A percentile compares a stretch with the other conserved stretches of the same genome.
Evolutionary conservation across 2,113 vertebrate genomes (phyloP).

Genomic region (Sinocyclocheilus anshuiensis): DNA sequence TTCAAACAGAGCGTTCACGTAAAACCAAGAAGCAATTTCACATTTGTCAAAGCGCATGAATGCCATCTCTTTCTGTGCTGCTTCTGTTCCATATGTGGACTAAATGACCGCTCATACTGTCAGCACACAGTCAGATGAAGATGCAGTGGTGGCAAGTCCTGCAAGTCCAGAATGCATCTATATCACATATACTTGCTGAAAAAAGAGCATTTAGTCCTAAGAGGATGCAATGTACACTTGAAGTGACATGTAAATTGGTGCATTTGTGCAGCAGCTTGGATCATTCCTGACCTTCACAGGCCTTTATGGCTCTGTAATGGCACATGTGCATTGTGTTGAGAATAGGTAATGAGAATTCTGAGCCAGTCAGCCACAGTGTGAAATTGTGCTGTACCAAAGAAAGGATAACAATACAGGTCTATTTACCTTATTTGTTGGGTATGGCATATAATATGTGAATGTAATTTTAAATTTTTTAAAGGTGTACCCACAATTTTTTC

Average conservation of each 20-base stretch:
- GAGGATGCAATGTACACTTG: constrained; percentile 43
- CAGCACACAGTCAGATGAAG: constrained; percentile 60
- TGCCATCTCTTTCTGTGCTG: constrained; percentile 40
- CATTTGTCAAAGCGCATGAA: constrained; percentile 64
- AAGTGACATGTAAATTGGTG: constrained; percentile 62
- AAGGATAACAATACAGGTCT: too few relatives aligned
- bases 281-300: constrained; percentile 62
- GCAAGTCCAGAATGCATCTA: constrained; percentile 49
- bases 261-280: constrained; percentile 61
- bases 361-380: background rate
- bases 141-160: constrained; percentile 49
- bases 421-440: too few relatives aligned
- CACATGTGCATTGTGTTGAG: constrained; percentile 46
- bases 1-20: constrained; percentile 35
- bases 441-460: background rate
- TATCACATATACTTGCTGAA: constrained; percentile 55
- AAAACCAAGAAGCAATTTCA: constrained; percentile 63
- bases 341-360: constrained; percentile 19
- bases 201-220: constrained; percentile 35
- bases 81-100: constrained; percentile 66
- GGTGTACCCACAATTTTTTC: too few relatives aligned
- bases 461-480: background rate
- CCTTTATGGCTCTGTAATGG: constrained; percentile 63
- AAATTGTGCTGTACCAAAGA: background rate
- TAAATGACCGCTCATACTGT: constrained; percentile 67